Conservation (phyloP, 64 coral and sea anemone species). For the Montipora efflorescens region DNA sequence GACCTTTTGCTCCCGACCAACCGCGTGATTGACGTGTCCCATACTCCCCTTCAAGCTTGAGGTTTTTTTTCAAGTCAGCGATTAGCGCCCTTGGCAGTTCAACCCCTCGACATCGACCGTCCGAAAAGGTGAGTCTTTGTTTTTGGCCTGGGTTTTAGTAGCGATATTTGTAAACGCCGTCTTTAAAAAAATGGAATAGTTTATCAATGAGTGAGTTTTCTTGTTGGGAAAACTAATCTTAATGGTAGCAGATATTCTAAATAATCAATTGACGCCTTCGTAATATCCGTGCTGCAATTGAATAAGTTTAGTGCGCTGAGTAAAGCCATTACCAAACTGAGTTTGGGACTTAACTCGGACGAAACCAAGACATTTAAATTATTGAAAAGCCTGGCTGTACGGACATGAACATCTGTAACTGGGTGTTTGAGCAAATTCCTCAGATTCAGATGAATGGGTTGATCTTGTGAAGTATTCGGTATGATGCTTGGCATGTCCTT, state of each 20-base stretch:
- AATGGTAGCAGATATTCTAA: conserved; percentile 20
- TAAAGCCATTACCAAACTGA: conserved; percentile 1
- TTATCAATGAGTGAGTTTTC: too few species aligned
- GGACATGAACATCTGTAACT: background rate
- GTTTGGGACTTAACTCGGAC: background rate
- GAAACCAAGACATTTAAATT: background rate
- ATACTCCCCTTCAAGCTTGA: background rate
- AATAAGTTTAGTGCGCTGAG: background rate
- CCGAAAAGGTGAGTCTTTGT: background rate
- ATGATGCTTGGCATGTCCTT: background rate
- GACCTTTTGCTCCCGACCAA: background rate
- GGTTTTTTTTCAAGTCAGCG: background rate
- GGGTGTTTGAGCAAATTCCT: background rate
- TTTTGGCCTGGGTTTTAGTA: background rate
- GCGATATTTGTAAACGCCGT: background rate
- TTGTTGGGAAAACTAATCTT: background rate
- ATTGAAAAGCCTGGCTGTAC: background rate
- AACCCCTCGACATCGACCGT: background rate
- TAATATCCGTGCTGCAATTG: conserved; percentile 7
- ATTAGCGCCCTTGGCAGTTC: background rate
- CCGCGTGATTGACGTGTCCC: background rate
- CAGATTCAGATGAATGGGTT: conserved; percentile 40
- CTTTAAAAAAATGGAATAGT: too few species aligned
- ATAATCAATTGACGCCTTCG: conserved; percentile 8
- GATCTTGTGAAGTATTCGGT: background rate